Percentiles rank a stretch among this genome's conserved stretches.
phyloP scores from a whole-genome alignment of 2,888 invertebrate species.

The Nasonia oneida region DNA sequence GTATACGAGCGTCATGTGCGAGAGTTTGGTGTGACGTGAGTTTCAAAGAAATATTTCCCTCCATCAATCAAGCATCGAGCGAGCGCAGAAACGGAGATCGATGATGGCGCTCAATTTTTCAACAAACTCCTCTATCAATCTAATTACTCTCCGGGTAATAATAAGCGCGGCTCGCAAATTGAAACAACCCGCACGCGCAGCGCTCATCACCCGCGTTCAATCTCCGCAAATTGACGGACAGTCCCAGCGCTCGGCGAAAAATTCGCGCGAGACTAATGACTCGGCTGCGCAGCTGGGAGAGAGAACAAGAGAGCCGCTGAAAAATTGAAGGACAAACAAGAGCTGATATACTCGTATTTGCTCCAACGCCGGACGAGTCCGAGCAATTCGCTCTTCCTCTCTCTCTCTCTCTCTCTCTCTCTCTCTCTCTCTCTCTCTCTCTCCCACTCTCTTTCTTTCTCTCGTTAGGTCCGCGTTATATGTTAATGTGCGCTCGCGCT shows the following conservation, averaged over 20 bases:
- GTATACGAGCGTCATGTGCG: neutral
- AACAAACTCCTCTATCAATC: neutral
- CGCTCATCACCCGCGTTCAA: neutral
- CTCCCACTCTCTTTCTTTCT: neutral
- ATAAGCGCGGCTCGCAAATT: neutral
- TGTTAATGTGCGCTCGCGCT: conserved; percentile 67
- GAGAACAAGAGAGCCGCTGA: conserved; percentile 15
- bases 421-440: conserved; percentile 40
- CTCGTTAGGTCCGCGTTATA: conserved; percentile 62
- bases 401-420: neutral
- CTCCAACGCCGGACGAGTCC: conserved; percentile 28
- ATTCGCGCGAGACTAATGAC: neutral
- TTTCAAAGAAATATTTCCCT: neutral
- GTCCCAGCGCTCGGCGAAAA: neutral
- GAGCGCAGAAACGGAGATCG: neutral
- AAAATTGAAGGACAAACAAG: conserved; percentile 51
- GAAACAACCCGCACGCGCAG: neutral
- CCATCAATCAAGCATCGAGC: neutral
- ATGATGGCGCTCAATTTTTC: neutral
- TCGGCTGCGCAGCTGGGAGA: neutral
- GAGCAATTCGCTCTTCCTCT: conserved; percentile 67
- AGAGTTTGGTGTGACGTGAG: neutral
- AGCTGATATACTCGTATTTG: neutral
- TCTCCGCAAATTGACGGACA: conserved; percentile 46
- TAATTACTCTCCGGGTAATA: neutral